Conservation (phyloP, 1,140 invertebrate species). For the Leguminivora glycinivorella region DNA sequence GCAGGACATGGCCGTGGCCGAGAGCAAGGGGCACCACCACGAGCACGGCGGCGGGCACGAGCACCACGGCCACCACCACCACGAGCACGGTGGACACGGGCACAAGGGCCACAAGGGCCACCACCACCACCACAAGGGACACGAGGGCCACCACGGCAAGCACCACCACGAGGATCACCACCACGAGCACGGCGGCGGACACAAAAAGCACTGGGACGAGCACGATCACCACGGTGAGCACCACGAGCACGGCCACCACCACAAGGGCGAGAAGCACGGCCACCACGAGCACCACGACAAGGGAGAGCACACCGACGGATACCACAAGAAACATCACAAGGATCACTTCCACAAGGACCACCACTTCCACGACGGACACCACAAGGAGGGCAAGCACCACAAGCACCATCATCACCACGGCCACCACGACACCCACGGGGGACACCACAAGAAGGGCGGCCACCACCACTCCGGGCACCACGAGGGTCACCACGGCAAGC, state of each 20-base stretch:
- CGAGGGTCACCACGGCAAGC: conserved; percentile 81
- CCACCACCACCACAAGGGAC: conserved; percentile 82
- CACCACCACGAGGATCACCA: conserved; percentile 81
- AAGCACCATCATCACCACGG: conserved; percentile 81
- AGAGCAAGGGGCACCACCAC: conserved; percentile 66
- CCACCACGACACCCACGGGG: conserved; percentile 79
- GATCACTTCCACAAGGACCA: conserved; percentile 87
- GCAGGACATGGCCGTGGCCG: conserved; percentile 69
- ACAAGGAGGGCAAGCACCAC: conserved; percentile 81
- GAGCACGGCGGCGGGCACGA: conserved; percentile 77
- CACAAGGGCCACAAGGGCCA: conserved; percentile 79
- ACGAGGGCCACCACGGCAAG: conserved; percentile 83
- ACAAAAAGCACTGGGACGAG: conserved; percentile 84
- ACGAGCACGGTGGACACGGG: conserved; percentile 76
- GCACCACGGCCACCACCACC: conserved; percentile 78
- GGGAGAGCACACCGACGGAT: conserved; percentile 82
- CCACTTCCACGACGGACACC: conserved; percentile 83
- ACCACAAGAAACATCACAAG: conserved; percentile 84
- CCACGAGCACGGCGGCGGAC: conserved; percentile 81
- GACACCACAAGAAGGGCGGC: conserved; percentile 81
- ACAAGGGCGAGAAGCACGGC: conserved; percentile 82
- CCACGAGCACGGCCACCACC: conserved; percentile 82
- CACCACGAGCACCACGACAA: conserved; percentile 82
- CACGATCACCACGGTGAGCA: conserved; percentile 84
- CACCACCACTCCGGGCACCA: conserved; percentile 82